Conservation (phyloP, 2,113 vertebrate species). For the Dromaius novaehollandiae region DNA sequence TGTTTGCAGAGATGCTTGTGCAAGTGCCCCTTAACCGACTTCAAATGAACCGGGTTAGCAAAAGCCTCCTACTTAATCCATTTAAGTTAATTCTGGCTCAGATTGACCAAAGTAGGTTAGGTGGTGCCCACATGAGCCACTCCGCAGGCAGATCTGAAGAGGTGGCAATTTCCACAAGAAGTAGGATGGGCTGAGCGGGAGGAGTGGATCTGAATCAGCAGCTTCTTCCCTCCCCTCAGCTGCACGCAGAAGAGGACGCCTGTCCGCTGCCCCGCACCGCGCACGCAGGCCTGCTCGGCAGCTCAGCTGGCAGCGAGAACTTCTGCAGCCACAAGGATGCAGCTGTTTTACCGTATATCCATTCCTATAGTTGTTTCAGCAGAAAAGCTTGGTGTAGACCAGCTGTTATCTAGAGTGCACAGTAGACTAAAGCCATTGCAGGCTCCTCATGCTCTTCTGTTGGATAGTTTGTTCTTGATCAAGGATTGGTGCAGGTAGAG, state of each 20-base stretch:
- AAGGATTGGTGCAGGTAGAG: neutral
- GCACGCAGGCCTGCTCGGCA: neutral
- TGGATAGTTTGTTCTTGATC: neutral
- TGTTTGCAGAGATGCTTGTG: neutral
- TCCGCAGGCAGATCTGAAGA: neutral
- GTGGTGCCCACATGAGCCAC: neutral
- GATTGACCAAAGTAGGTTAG: slow-evolving; percentile 29
- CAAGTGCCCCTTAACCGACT: slow-evolving; percentile 29
- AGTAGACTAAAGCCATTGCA: neutral
- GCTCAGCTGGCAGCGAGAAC: neutral
- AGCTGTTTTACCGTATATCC: neutral
- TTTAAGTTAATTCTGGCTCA: slow-evolving; percentile 43
- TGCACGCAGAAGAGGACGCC: neutral
- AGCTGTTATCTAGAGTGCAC: neutral
- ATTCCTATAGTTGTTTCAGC: neutral
- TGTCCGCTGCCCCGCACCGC: rapidly evolving
- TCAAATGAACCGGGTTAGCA: slow-evolving; percentile 40
- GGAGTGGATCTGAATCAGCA: neutral
- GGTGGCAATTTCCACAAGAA: slow-evolving; percentile 17
- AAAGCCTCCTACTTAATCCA: slow-evolving; percentile 47
- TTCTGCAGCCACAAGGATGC: rapidly evolving
- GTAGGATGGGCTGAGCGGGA: neutral
- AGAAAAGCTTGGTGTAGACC: neutral
- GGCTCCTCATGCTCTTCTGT: neutral
- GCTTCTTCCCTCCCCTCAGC: neutral